A percentile compares a stretch with the other conserved stretches of the same genome.
These are phyloP conservation scores for Acestrorhynchus altus DNA, from an alignment of 2,797 vertebrate genomes.

Conservation along the genomic window DNA sequence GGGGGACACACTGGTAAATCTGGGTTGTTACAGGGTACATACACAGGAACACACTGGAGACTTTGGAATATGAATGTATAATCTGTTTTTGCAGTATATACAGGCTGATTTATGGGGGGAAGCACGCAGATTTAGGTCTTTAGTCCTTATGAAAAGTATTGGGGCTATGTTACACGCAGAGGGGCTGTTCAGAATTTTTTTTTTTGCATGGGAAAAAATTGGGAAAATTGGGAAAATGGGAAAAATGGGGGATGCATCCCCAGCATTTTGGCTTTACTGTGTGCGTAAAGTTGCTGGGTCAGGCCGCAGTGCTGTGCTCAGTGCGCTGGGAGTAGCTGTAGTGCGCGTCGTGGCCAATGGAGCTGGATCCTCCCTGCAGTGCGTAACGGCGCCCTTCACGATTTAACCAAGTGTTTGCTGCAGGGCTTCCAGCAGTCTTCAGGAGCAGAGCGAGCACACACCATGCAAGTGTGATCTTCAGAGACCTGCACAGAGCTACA, in stretches of 20 bases:
- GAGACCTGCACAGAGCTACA: conserved; percentile 57
- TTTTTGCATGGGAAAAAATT: too few species aligned
- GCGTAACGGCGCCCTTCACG: conserved; percentile 98
- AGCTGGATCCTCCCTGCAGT: conserved; percentile 98
- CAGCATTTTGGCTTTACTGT: conserved; percentile 53
- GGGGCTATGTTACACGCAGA: background rate
- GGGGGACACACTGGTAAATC: too few species aligned
- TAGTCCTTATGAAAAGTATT: too few species aligned
- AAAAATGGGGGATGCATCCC: too few species aligned
- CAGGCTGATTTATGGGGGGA: too few species aligned
- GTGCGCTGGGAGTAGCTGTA: conserved; percentile 92
- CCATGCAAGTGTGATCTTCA: conserved; percentile 86
- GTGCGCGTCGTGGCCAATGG: conserved; percentile 94
- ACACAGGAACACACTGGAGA: too few species aligned
- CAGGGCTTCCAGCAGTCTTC: conserved; percentile 91
- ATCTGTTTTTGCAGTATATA: too few species aligned
- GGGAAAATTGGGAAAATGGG: too few species aligned
- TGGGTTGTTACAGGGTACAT: too few species aligned
- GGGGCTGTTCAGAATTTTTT: background rate
- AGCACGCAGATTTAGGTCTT: too few species aligned
- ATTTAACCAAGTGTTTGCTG: conserved; percentile 99
- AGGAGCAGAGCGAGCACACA: conserved; percentile 77
- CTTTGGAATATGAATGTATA: too few species aligned
- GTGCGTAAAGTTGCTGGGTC: conserved; percentile 65
- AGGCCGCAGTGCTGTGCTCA: conserved; percentile 75